These are phyloP conservation scores for Rotaria magnacalcarata DNA, from an alignment of 2,888 invertebrate species.

Conservation along the genomic window DNA sequence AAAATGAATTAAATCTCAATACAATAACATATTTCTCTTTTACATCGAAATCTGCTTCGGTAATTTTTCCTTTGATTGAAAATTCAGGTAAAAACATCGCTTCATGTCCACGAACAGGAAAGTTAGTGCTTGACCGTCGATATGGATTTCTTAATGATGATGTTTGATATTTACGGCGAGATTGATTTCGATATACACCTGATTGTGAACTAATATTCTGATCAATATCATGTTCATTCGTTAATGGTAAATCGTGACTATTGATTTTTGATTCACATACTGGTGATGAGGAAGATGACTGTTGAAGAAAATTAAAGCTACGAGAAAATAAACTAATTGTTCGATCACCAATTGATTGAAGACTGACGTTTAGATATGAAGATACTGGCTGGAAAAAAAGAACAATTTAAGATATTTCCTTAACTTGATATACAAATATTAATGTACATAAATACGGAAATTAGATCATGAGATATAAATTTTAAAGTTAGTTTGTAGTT, in stretches of 20 bases:
- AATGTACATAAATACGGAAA: too few relatives aligned
- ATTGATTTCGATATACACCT: conserved; percentile 39
- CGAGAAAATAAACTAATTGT: conserved; percentile 26
- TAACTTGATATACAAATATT: too few relatives aligned
- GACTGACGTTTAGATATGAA: conserved; percentile 8
- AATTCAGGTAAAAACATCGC: conserved; percentile 46
- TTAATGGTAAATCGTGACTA: neutral
- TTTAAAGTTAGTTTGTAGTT: too few relatives aligned
- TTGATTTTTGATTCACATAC: neutral
- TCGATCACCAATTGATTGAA: conserved; percentile 17
- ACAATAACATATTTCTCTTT: neutral
- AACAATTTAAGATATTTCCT: too few relatives aligned
- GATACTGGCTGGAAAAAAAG: neutral
- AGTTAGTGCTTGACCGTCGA: conserved; percentile 43
- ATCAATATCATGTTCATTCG: neutral
- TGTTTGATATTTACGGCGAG: conserved; percentile 44
- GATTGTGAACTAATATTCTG: neutral
- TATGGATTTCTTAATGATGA: conserved; percentile 45
- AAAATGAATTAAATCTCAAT: conserved; percentile 44
- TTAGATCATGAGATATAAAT: too few relatives aligned
- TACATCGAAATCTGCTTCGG: conserved; percentile 47
- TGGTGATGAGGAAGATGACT: neutral
- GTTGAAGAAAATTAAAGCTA: conserved; percentile 34
- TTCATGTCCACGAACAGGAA: conserved; percentile 44
- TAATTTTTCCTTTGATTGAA: conserved; percentile 44